Evolutionary conservation across 2,797 vertebrate species (phyloP), one percentile per base, ranked within the genome.

Genomic region (Danio jaintianensis): DNA sequence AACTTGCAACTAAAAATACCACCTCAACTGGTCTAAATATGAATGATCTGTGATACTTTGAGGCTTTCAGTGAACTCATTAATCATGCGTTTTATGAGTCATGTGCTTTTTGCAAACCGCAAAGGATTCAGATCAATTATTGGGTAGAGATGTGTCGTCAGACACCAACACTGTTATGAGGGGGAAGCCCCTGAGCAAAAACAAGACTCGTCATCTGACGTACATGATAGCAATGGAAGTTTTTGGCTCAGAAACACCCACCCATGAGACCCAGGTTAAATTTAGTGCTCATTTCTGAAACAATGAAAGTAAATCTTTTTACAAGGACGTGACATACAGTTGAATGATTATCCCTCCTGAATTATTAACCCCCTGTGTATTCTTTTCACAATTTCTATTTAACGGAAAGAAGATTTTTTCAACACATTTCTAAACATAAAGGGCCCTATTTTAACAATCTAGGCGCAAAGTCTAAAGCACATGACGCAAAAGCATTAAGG

Each of bases 201-300:
- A 55, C 76, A 52, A 56, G 36, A 68, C 61, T 47, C 6, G 10
- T 67, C 75, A 73, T 74, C 62, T 82, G 75, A 82, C 68, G 47
- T n/a, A 11, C 36, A 52, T 42, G 20, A 58, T 16, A 63, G n/a
- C 62, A 77, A 64, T 73, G 67, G 68, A 70, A 55, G 74, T 50
- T 78, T 75, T 74, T 6, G 0, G 40, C 38, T 18, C 9, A 66
- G 53, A 61, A 78, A 67, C 61, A 42, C 75, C 68, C 47, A 66
- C 67, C 13, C 4, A 52, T 43, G 16, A 59, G 45, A 5, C 45
- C 52, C 11, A 2, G 7, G 7, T 62, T 9, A 43, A 70, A 70
- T 29, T n/a, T 52, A 62, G 12, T 1, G 2, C 47, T 52, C 15
- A 22, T 52, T 70, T 61, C 76, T 78, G n/a, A 48, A 40, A n/a